Evolutionary conservation across 2,888 invertebrate species (phyloP), one percentile per base, ranked within the genome.

Genomic region (Noctuana brunneofusca): DNA sequence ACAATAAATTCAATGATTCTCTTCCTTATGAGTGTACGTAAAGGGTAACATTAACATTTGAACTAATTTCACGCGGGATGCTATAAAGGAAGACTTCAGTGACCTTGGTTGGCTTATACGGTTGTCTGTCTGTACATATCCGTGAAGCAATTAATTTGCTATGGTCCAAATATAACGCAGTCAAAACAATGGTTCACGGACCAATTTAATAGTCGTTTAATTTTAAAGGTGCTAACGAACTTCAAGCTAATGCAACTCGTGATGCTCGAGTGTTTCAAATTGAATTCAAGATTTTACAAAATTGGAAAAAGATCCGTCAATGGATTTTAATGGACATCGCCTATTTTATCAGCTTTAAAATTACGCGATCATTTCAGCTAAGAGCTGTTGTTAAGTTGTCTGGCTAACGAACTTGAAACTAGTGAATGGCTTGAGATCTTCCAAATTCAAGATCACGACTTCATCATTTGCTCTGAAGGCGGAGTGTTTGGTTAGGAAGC

Each of bases 401-500:
- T n/a, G n/a, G n/a, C 56, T 55, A 57, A 64, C 63, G 60, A 62
- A 62, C 16, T 49, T 49, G 14, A 55, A 49, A 49, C 53, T 63
- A 63, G 30, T n/a, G 58, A 53, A 43, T 58, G 59, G 65, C 65
- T 67, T 64, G 52, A 66, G 64, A 68, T 69, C 68, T 69, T 68
- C 70, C 71, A 62, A 71, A 73, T 73, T 72, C 68, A 69, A 67
- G 67, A 69, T 73, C 71, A 72, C 71, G 71, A 72, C 69, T 71
- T 70, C 66, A 71, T 71, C 65, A 70, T 69, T 73, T 66, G 55
- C 63, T 60, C 56, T 64, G 68, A 67, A 58, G 52, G 71, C 72
- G 71, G 74, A 80, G 79, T 81, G 75, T 75, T 79, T 73, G 70
- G 67, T 63, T 70, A 69, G 68, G 72, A 68, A 75, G 72, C 72